Percentiles rank a stretch among this genome's conserved stretches.
Conservation (phyloP, 2,113 vertebrate genomes). For the Muntiacus reevesi region DNA sequence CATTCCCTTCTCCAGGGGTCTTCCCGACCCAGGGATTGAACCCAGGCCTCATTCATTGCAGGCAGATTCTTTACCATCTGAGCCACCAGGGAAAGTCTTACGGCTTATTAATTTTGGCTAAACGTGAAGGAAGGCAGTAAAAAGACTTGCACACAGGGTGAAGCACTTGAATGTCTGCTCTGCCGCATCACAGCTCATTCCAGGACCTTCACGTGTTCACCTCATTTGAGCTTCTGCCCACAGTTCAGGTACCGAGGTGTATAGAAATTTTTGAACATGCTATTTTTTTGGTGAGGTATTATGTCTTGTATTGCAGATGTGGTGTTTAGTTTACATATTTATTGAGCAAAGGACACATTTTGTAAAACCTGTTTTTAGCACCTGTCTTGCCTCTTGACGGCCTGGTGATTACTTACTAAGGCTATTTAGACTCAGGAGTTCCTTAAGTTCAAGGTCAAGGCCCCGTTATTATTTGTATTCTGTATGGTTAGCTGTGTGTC, state of each 20-base stretch:
- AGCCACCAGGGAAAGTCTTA: not conserved
- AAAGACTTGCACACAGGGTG: not conserved
- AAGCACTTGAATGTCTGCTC: not conserved
- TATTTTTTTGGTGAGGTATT: not conserved
- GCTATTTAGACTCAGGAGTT: not conserved
- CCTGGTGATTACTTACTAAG: not conserved
- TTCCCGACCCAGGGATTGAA: not conserved
- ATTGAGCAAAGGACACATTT: not conserved
- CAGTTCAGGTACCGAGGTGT: not conserved
- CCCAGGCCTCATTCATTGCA: not conserved
- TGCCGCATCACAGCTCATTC: not conserved
- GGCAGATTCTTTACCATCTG: not conserved
- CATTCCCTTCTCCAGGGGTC: not conserved
- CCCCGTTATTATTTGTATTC: not conserved
- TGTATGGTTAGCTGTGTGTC: not conserved
- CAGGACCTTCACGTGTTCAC: accelerated
- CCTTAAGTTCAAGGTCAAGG: not conserved
- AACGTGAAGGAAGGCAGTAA: not conserved
- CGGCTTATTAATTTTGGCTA: not conserved
- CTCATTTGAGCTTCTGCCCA: not conserved
- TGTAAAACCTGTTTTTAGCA: not conserved
- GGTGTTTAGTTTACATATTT: not conserved
- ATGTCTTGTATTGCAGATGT: not conserved
- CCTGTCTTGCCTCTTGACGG: not conserved
- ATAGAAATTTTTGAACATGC: not conserved